phyloP scores from a whole-genome alignment of 2,888 invertebrate species.

The Tetragonisca angustula region DNA sequence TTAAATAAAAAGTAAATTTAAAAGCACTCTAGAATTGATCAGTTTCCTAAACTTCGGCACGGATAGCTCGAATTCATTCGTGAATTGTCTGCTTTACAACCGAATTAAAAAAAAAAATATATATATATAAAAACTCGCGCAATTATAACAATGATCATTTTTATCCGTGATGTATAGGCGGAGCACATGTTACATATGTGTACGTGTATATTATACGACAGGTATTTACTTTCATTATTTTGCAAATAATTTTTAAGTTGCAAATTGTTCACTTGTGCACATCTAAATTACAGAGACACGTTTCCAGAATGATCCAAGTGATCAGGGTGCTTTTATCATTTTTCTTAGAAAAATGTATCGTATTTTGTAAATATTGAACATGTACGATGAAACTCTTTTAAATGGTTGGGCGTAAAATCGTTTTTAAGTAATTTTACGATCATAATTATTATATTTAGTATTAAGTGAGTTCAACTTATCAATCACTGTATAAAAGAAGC shows the following conservation, averaged over 20 bases:
- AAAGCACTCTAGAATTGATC: constrained; percentile 43
- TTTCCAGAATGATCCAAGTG: constrained; percentile 33
- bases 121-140: constrained; percentile 48
- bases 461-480: constrained; percentile 28
- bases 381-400: constrained; percentile 32
- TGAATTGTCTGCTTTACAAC: constrained; percentile 56
- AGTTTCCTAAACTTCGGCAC: constrained; percentile 60
- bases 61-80: constrained; percentile 47
- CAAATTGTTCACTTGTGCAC: constrained; percentile 53
- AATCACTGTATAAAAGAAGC: constrained; percentile 27
- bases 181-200: constrained; percentile 38
- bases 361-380: constrained; percentile 20
- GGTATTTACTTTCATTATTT: constrained; percentile 57
- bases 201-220: constrained; percentile 31
- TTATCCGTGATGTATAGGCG: constrained; percentile 49
- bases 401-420: constrained; percentile 46
- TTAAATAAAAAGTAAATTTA: constrained; percentile 18
- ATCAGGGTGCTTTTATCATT: constrained; percentile 38
- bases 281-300: constrained; percentile 51
- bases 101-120: constrained; percentile 42
- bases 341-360: constrained; percentile 27
- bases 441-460: constrained; percentile 32
- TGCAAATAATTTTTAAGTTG: constrained; percentile 3
- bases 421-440: constrained; percentile 37
- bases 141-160: constrained; percentile 57